Evolutionary conservation across 2,888 invertebrate genomes (phyloP), one percentile per base, ranked within the genome.

Genomic region (Invenusta paracnida): DNA sequence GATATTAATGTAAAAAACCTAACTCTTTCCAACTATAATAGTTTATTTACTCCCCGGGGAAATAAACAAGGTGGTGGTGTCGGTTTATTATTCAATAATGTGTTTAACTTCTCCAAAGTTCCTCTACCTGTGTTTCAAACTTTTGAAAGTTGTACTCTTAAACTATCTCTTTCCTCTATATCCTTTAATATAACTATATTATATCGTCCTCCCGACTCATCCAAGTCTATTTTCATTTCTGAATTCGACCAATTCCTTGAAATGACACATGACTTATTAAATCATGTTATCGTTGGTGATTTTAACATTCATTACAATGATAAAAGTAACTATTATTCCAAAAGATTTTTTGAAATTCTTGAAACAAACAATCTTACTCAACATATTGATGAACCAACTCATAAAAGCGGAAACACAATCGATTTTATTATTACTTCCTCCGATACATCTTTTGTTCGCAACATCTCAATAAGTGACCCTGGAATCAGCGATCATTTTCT

Each of bases 291-390:
- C 73, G 73, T 73, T 73, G 73, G 73, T 23, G 82, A 73, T 73
- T 73, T 73, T 67, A 67, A 86, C 73, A 29, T 66, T 86, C 82
- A 73, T 73, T 73, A 73, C 73, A 73, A 73, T 73, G 73, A 13
- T 73, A 73, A 73, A 73, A 73, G 73, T 73, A 73, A 23, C 73
- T 73, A 73, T 73, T 73, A 73, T 73, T 73, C 73, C 73, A 73
- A 73, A 73, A 73, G 73, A 73, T 73, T 73, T 73, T 73, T 73
- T 73, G 73, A 73, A 73, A 73, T 73, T 73, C 73, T 73, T 73
- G 73, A 73, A 73, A 73, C 73, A 73, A 73, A 73, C 73, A 73
- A 73, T 73, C 73, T 73, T 73, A 73, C 73, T 73, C 73, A 73
- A 73, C 73, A 73, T 73, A 73, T 73, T 73, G 73, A 73, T 73